Evolutionary conservation across 1,140 invertebrate species (phyloP).

Genomic region (Drosophila sproati): DNA sequence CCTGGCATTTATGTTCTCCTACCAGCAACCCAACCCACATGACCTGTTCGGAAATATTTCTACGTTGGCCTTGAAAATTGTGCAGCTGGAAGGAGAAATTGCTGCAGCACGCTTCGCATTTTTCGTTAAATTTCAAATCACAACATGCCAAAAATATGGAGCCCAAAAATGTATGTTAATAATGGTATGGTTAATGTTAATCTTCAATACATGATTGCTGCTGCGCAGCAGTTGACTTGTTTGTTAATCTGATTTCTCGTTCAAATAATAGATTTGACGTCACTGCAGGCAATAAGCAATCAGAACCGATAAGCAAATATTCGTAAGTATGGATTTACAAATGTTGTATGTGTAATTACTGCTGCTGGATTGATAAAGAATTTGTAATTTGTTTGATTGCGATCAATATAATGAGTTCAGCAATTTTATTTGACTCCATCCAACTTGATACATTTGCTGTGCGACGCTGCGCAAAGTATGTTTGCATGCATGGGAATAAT

Average conservation of each 20-base stretch:
- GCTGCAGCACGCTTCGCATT: background rate
- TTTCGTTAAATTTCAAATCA: background rate
- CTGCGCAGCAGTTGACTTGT: conserved; percentile 20
- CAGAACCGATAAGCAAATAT: conserved; percentile 20
- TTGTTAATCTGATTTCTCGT: background rate
- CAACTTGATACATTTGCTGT: conserved; percentile 8
- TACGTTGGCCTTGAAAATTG: conserved; percentile 34
- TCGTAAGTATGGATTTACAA: no score
- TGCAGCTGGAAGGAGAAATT: conserved; percentile 6
- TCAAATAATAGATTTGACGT: conserved; percentile 18
- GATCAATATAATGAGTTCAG: background rate
- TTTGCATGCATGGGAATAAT: background rate
- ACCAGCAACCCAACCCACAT: no score
- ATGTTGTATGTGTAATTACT: background rate
- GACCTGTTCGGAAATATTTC: no score
- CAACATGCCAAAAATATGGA: background rate
- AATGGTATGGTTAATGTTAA: conserved; percentile 4
- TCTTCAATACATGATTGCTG: background rate
- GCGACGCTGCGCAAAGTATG: background rate
- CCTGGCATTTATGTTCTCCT: background rate
- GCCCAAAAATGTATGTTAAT: conserved; percentile 10
- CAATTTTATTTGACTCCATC: background rate
- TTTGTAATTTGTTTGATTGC: background rate
- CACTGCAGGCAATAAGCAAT: conserved; percentile 16
- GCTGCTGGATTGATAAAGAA: background rate